These are phyloP conservation scores for Umimayanthus chanpuru DNA, from an alignment of 92 coral and sea anemone species.

Conservation along the genomic window DNA sequence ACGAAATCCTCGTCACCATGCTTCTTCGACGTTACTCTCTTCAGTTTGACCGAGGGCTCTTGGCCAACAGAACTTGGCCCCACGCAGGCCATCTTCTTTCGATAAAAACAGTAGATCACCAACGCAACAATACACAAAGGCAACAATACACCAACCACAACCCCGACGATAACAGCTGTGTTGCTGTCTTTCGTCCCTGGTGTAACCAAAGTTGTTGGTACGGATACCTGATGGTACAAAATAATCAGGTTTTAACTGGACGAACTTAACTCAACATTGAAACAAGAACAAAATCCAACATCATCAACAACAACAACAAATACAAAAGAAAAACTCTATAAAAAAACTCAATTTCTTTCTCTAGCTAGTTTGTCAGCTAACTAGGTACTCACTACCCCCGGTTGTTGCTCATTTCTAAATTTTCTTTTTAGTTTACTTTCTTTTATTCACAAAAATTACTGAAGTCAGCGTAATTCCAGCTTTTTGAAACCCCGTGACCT, in stretches of 20 bases:
- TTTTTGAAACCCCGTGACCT: no score
- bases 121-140: background rate
- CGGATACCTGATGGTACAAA: conserved; percentile 1
- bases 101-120: conserved; percentile 1
- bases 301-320: background rate
- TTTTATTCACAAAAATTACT: no score
- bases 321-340: no score
- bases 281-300: background rate
- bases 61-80: background rate
- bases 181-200: conserved; percentile 25
- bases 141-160: background rate
- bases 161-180: conserved; percentile 26
- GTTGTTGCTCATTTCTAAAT: no score
- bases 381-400: no score
- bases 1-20: background rate
- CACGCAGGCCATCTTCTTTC: conserved; percentile 26
- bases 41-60: conserved; percentile 10
- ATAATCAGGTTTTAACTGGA: background rate
- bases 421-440: no score
- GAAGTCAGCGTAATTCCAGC: no score
- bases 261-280: background rate
- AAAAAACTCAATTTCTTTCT: no score
- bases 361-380: no score
- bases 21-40: conserved; percentile 1
- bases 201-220: background rate